Percentiles rank a stretch among this genome's conserved stretches.
phyloP scores from a whole-genome alignment of 2,113 vertebrate species.

The Salvelinus sp. region DNA sequence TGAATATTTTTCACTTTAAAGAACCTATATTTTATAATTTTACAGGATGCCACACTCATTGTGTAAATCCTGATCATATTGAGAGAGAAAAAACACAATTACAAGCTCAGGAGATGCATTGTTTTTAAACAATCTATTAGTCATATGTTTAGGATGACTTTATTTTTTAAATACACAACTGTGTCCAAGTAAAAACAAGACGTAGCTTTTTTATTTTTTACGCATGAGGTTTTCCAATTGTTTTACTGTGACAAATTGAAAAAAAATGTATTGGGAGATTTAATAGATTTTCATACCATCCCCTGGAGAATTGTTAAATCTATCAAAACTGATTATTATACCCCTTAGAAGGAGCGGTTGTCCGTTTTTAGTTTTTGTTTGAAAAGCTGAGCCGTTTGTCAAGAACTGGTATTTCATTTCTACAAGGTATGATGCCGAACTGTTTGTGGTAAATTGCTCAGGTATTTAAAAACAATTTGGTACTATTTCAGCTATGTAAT shows the following conservation, averaged over 20 bases:
- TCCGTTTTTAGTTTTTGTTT: not conserved
- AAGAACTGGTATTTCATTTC: not conserved
- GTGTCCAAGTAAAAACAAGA: not conserved
- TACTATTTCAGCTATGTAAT: too few species aligned
- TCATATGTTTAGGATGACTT: constrained; percentile 49
- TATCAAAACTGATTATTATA: too few species aligned
- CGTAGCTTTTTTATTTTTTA: not conserved
- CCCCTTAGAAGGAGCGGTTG: not conserved
- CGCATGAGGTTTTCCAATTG: too few species aligned
- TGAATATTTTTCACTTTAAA: constrained; percentile 17
- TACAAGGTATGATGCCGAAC: constrained; percentile 41
- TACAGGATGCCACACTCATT: not conserved
- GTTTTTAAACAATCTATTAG: too few species aligned
- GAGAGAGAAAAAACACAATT: constrained; percentile 22
- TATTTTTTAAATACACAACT: not conserved
- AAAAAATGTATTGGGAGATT: too few species aligned
- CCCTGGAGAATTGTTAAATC: too few species aligned
- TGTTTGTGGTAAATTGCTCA: constrained; percentile 40
- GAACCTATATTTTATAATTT: constrained; percentile 19
- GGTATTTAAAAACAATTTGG: constrained; percentile 33
- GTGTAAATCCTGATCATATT: not conserved
- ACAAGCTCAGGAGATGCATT: too few species aligned
- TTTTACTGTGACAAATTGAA: too few species aligned
- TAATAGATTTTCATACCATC: too few species aligned
- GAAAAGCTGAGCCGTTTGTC: not conserved